phyloP scores from a whole-genome alignment of 2,797 vertebrate genomes.

The Okamejei kenojei region DNA sequence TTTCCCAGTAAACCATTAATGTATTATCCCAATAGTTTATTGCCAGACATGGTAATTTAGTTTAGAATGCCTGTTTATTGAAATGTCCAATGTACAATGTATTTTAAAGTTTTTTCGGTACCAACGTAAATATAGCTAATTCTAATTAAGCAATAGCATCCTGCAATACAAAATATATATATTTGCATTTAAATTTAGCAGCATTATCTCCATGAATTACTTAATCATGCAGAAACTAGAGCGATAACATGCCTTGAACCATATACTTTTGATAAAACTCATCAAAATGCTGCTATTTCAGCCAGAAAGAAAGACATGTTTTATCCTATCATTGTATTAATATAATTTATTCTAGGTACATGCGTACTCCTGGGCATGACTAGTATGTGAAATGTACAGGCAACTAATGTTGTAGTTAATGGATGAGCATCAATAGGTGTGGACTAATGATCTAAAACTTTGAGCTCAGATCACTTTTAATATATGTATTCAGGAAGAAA shows the following conservation, averaged over 20 bases:
- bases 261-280: background rate
- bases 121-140: background rate
- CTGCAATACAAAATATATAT: background rate
- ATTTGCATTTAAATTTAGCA: background rate
- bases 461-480: too few relatives aligned
- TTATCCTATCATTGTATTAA: background rate
- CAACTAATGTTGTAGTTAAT: too few relatives aligned
- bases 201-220: background rate
- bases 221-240: background rate
- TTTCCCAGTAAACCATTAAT: background rate
- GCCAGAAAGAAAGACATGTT: background rate
- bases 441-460: too few relatives aligned
- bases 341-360: background rate
- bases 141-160: background rate
- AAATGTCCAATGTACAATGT: background rate
- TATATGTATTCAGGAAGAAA: too few relatives aligned
- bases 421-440: too few relatives aligned
- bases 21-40: background rate
- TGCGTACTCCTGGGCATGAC: background rate
- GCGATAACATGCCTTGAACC: background rate
- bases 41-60: background rate
- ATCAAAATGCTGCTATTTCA: background rate
- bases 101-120: background rate
- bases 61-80: background rate
- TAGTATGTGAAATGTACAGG: too few relatives aligned